A percentile compares a stretch with the other conserved stretches of the same genome.
phyloP scores from a whole-genome alignment of 2,888 invertebrate species.

The Ophioninae sp. region DNA sequence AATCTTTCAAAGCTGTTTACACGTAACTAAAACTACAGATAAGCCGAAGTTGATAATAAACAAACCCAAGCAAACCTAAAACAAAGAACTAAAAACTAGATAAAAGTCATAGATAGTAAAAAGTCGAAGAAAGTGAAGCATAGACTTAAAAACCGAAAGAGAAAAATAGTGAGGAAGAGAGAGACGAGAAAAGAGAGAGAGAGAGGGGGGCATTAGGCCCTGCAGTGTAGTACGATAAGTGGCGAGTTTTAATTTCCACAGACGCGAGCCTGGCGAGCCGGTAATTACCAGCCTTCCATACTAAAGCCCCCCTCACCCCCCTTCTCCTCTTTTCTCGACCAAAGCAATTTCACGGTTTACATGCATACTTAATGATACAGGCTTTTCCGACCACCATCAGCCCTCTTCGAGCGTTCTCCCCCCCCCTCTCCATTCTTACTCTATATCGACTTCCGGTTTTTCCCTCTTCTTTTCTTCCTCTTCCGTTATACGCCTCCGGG shows the following conservation, averaged over 20 bases:
- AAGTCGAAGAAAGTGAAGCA: too few relatives aligned
- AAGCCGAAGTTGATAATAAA: neutral
- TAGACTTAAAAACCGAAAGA: too few relatives aligned
- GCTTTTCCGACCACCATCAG: constrained; percentile 47
- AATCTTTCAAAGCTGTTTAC: too few relatives aligned
- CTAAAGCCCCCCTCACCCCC: constrained; percentile 1
- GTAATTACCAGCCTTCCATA: constrained; percentile 69
- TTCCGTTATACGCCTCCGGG: neutral
- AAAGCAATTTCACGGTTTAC: constrained; percentile 73
- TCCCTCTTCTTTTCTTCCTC: neutral
- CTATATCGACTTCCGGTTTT: neutral
- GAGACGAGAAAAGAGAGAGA: constrained; percentile 7
- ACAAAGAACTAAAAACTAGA: neutral
- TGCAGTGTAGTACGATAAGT: constrained; percentile 67
- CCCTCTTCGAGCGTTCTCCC: constrained; percentile 50
- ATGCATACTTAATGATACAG: constrained; percentile 72
- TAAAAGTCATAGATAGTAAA: neutral
- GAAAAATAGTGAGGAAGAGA: neutral
- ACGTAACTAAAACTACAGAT: too few relatives aligned
- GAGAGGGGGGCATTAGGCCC: constrained; percentile 50
- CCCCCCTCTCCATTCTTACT: neutral
- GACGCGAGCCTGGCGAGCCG: constrained; percentile 56
- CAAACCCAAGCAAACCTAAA: too few relatives aligned
- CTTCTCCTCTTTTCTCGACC: constrained; percentile 39
- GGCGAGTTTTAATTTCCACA: constrained; percentile 72